A percentile compares a stretch with the other conserved stretches of the same genome.
These are phyloP conservation scores for Macaria notata DNA, from an alignment of 2,888 invertebrate species.

Conservation along the genomic window DNA sequence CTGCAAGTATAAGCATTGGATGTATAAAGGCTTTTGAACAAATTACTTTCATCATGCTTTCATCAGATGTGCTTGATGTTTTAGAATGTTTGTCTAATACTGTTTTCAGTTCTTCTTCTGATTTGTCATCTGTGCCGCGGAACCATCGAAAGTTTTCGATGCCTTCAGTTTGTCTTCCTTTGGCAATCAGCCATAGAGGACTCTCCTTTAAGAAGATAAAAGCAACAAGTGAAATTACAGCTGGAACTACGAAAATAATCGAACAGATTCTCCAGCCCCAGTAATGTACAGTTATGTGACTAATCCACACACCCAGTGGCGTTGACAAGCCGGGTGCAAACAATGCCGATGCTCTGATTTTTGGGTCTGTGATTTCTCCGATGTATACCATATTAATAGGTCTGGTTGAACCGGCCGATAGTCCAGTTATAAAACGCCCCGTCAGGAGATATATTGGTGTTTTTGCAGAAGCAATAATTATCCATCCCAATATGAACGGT, in stretches of 20 bases:
- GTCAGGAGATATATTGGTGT: neutral
- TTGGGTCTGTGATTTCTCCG: slow-evolving; percentile 2
- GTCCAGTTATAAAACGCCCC: slow-evolving; percentile 1
- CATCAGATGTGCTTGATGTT: neutral
- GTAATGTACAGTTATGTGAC: neutral
- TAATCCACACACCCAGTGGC: neutral
- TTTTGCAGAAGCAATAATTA: neutral
- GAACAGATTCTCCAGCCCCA: neutral
- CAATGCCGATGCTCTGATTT: neutral
- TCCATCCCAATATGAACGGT: slow-evolving; percentile 2
- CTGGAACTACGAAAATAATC: neutral
- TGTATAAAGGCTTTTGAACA: neutral
- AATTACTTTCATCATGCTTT: neutral
- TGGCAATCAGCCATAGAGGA: slow-evolving; percentile 5
- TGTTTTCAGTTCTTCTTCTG: neutral
- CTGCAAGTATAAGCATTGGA: slow-evolving; percentile 1
- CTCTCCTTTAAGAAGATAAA: neutral
- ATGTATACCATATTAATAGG: neutral
- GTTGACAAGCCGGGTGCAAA: neutral
- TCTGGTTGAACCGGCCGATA: slow-evolving; percentile 2
- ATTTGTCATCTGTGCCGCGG: neutral
- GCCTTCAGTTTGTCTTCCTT: slow-evolving; percentile 2
- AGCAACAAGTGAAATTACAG: neutral
- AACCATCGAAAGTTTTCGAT: slow-evolving; percentile 4
- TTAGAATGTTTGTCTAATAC: neutral